Evolutionary conservation across 2,888 invertebrate genomes (phyloP).

Genomic region (Hypena proboscidalis): DNA sequence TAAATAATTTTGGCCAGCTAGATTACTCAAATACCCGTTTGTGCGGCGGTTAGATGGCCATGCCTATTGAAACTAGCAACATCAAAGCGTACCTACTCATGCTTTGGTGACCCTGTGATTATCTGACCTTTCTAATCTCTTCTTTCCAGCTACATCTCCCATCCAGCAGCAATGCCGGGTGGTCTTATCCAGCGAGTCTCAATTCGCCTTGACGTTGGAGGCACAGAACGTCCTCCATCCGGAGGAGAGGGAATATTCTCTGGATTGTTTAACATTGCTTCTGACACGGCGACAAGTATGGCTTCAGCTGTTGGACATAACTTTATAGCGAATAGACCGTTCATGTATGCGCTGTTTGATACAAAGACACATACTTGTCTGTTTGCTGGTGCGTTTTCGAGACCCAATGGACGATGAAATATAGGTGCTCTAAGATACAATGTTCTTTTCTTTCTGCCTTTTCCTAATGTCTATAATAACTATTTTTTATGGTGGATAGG

Average conservation of each 20-base stretch:
- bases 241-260: slow-evolving; percentile 6
- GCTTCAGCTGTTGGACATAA: slow-evolving; percentile 36
- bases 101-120: background rate
- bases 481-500: too few relatives aligned
- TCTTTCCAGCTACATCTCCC: slow-evolving; percentile 34
- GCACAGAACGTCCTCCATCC: slow-evolving; percentile 27
- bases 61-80: too few relatives aligned
- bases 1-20: too few relatives aligned
- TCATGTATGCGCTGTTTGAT: slow-evolving; percentile 49
- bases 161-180: slow-evolving; percentile 38
- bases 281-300: slow-evolving; percentile 29
- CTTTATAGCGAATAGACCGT: slow-evolving; percentile 51
- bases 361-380: slow-evolving; percentile 40
- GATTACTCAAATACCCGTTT: too few relatives aligned
- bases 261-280: slow-evolving; percentile 10
- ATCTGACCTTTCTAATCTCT: background rate
- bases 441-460: too few relatives aligned
- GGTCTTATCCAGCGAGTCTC: slow-evolving; percentile 38
- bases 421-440: too few relatives aligned
- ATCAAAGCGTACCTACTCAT: too few relatives aligned
- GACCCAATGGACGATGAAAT: slow-evolving; percentile 23
- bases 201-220: slow-evolving; percentile 33
- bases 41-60: too few relatives aligned
- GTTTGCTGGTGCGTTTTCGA: slow-evolving; percentile 43
- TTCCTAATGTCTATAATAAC: too few relatives aligned